Conservation (phyloP, 1,140 invertebrate species). For the Tetragnatha versicolor region DNA sequence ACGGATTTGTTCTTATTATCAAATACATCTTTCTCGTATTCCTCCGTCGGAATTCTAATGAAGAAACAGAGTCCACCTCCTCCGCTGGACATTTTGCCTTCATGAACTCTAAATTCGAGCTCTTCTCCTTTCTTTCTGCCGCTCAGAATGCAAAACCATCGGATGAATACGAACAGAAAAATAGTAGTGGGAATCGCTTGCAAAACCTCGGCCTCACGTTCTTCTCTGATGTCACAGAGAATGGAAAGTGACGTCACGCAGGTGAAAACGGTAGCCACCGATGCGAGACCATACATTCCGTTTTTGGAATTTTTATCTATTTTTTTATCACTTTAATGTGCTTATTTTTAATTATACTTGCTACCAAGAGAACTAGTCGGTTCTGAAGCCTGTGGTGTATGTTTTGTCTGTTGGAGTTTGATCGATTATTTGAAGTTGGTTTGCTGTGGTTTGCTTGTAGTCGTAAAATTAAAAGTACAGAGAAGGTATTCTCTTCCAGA, state of each 20-base stretch:
- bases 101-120: not conserved
- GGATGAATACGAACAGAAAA: not conserved
- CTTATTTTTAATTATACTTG: no score
- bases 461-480: no score
- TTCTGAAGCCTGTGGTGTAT: no score
- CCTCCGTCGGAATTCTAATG: conserved; percentile 31
- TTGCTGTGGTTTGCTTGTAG: no score
- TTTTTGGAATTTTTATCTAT: no score
- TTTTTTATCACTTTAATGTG: no score
- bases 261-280: conserved; percentile 7
- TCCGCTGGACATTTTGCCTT: conserved; percentile 19
- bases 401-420: no score
- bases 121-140: not conserved
- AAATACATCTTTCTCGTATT: conserved; percentile 30
- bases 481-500: no score
- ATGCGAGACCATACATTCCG: conserved; percentile 5
- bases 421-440: no score
- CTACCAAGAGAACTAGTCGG: no score
- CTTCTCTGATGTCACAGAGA: not conserved
- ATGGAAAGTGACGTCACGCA: conserved; percentile 6
- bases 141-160: not conserved
- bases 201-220: conserved; percentile 15
- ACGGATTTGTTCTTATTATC: not conserved
- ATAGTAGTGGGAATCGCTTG: conserved; percentile 19
- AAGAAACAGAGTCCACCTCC: conserved; percentile 45